A percentile compares a stretch with the other conserved stretches of the same genome.
phyloP scores from a whole-genome alignment of 2,888 invertebrate genomes.

The Aleiodes leptofemur region DNA sequence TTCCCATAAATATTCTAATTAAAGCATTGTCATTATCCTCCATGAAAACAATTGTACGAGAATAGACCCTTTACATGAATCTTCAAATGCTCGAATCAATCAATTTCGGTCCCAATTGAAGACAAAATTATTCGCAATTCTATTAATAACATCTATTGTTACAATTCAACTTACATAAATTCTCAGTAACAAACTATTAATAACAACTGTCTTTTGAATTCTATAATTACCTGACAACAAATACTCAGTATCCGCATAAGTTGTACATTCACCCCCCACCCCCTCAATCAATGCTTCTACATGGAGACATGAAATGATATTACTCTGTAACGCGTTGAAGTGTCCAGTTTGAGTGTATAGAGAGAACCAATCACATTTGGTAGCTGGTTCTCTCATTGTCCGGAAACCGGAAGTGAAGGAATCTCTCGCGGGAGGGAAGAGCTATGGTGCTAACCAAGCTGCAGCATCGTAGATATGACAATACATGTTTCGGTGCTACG shows the following conservation, averaged over 20 bases:
- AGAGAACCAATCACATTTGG: slow-evolving; percentile 66
- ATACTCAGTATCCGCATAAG: slow-evolving; percentile 8
- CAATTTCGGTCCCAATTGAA: too few species aligned
- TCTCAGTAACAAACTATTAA: too few species aligned
- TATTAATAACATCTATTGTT: too few species aligned
- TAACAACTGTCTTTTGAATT: not conserved
- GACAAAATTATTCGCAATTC: too few species aligned
- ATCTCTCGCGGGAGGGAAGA: slow-evolving; percentile 58
- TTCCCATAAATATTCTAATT: too few species aligned
- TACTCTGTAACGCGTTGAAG: slow-evolving; percentile 36
- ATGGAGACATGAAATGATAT: slow-evolving; percentile 55
- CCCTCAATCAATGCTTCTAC: slow-evolving; percentile 57
- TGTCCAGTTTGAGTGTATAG: slow-evolving; percentile 32
- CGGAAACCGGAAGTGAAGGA: slow-evolving; percentile 73
- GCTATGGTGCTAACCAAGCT: slow-evolving; percentile 42
- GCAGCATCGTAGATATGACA: slow-evolving; percentile 52
- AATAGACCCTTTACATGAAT: too few species aligned
- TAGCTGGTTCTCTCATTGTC: slow-evolving; percentile 62
- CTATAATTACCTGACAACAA: slow-evolving; percentile 32
- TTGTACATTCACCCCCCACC: not conserved
- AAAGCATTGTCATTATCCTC: too few species aligned
- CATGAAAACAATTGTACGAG: too few species aligned
- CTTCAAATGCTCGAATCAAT: too few species aligned
- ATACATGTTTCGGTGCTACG: slow-evolving; percentile 48
- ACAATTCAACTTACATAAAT: too few species aligned